Conservation (phyloP, 2,888 invertebrate species). For the Unio delphinus region DNA sequence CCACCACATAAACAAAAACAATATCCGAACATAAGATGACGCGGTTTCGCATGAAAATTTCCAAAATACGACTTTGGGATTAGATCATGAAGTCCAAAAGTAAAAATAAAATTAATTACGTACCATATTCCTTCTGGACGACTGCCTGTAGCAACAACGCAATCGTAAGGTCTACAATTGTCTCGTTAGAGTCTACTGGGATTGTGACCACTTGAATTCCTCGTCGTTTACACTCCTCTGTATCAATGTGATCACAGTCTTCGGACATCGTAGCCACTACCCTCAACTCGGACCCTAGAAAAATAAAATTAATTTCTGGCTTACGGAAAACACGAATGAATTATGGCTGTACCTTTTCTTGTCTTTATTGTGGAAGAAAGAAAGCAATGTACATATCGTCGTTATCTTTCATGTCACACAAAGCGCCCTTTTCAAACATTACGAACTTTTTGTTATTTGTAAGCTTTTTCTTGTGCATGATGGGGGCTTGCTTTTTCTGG, state of each 20-base stretch:
- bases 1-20: too few relatives aligned
- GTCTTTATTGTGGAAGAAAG: not conserved
- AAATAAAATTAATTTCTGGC: conserved; percentile 2
- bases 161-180: conserved; percentile 90
- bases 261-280: conserved; percentile 92
- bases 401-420: not conserved
- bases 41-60: too few relatives aligned
- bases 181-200: conserved; percentile 72
- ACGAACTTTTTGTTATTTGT: too few relatives aligned
- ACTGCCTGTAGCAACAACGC: conserved; percentile 83
- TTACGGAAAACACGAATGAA: not conserved
- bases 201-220: conserved; percentile 78
- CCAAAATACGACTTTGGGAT: too few relatives aligned
- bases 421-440: too few relatives aligned
- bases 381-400: not conserved
- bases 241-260: conserved; percentile 88
- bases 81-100: not conserved
- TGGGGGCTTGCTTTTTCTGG: too few relatives aligned
- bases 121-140: conserved; percentile 15
- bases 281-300: conserved; percentile 79
- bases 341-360: not conserved
- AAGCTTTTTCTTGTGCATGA: too few relatives aligned
- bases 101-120: not conserved
- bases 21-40: too few relatives aligned
- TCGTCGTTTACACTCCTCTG: conserved; percentile 80